Conservation (phyloP, 2,113 vertebrate species). For the Oreochromis spilurus region DNA sequence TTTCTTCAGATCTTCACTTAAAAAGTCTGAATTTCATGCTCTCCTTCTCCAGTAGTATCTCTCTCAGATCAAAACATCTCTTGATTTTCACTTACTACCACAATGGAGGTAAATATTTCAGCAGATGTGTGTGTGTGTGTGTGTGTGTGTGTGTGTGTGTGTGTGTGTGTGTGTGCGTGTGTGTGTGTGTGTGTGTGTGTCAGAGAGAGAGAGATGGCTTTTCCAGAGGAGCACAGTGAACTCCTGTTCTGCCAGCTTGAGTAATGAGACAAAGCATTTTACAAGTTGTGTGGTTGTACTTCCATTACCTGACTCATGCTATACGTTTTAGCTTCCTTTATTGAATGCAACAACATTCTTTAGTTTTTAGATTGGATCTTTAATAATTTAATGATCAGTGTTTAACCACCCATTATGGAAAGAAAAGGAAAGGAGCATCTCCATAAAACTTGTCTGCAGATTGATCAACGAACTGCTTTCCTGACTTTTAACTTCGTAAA, state of each 20-base stretch:
- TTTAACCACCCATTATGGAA: not conserved
- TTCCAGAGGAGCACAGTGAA: conserved; percentile 5
- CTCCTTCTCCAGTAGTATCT: not conserved
- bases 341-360: not conserved
- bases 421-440: not conserved
- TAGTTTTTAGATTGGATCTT: not conserved
- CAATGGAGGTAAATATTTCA: conserved; percentile 9
- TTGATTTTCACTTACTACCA: conserved; percentile 32
- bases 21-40: not conserved
- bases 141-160: not conserved
- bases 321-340: not conserved
- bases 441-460: not conserved
- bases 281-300: conserved; percentile 18
- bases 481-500: not conserved
- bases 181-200: not conserved
- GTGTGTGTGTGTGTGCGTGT: not conserved
- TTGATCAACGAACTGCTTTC: not conserved
- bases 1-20: not conserved
- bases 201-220: conserved; percentile 1
- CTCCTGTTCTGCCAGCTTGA: conserved; percentile 24
- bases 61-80: conserved; percentile 35
- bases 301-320: not conserved
- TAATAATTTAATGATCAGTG: not conserved
- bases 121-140: conserved; percentile 30
- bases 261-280: conserved; percentile 51